Percentiles rank a stretch among this genome's conserved stretches.
Evolutionary conservation across 2,797 vertebrate genomes (phyloP).

Genomic region (Allenopithecus nigroviridis): DNA sequence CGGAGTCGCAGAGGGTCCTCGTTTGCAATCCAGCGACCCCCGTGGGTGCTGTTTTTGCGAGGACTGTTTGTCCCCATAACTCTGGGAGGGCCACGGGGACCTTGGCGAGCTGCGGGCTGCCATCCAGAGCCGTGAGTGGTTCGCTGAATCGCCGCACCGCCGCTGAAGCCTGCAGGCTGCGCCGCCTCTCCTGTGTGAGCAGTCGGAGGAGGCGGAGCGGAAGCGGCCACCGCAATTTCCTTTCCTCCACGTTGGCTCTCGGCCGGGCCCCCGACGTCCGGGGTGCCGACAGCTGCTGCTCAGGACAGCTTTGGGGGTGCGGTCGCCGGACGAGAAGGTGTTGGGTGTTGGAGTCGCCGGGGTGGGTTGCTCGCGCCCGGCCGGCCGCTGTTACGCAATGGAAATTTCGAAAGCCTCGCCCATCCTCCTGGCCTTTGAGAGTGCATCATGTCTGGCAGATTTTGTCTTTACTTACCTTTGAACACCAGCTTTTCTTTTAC

Average conservation of each 20-base stretch:
- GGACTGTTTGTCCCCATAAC: rapidly evolving
- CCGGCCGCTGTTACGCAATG: constrained; percentile 59
- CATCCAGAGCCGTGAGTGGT: rapidly evolving
- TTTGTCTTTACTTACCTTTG: rapidly evolving
- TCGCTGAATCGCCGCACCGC: neutral
- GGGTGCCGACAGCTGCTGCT: neutral
- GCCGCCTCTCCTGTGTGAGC: constrained; percentile 76
- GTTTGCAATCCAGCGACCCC: rapidly evolving
- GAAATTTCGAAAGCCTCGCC: constrained; percentile 23
- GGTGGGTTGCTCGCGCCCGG: neutral
- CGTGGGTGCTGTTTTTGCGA: rapidly evolving
- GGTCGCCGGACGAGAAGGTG: neutral
- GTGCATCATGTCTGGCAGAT: neutral
- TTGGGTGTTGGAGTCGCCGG: neutral
- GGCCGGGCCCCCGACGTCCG: constrained; percentile 55
- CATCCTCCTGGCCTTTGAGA: rapidly evolving
- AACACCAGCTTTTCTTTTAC: no score
- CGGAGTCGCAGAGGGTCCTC: neutral
- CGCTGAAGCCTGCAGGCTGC: constrained; percentile 66
- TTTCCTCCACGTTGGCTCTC: constrained; percentile 72
- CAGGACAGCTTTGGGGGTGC: neutral
- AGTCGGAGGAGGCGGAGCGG: constrained; percentile 81
- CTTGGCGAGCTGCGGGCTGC: neutral
- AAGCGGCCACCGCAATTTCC: constrained; percentile 86
- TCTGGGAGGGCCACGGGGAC: neutral